These are phyloP conservation scores for Calameuta filiformis DNA, from an alignment of 2,888 invertebrate genomes.

Conservation along the genomic window DNA sequence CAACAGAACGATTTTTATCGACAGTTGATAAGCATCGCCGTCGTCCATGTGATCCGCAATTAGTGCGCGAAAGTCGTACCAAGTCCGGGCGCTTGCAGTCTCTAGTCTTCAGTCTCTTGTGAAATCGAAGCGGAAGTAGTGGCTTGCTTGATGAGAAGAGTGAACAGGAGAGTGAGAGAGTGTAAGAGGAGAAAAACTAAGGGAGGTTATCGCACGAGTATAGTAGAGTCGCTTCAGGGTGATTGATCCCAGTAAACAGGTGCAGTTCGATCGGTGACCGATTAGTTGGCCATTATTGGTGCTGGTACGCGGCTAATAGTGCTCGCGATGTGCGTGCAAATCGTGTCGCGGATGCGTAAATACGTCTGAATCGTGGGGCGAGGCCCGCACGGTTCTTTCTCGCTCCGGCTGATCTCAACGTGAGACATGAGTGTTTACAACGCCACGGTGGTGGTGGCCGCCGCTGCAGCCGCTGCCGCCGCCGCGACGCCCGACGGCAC, in stretches of 20 bases:
- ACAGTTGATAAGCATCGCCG: neutral
- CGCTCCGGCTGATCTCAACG: slow-evolving; percentile 7
- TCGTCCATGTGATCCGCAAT: neutral
- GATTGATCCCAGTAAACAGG: slow-evolving; percentile 45
- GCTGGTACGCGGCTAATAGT: slow-evolving; percentile 9
- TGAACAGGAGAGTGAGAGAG: neutral
- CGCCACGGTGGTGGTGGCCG: slow-evolving; percentile 29
- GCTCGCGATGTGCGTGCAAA: slow-evolving; percentile 7
- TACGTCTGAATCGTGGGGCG: slow-evolving; percentile 22
- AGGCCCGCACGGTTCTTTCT: slow-evolving; percentile 1
- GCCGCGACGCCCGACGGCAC: slow-evolving; percentile 73
- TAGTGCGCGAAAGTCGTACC: neutral
- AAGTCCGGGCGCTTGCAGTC: neutral
- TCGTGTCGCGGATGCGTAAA: slow-evolving; percentile 6
- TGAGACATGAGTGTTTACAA: slow-evolving; percentile 46
- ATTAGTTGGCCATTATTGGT: slow-evolving; percentile 35
- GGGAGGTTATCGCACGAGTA: slow-evolving; percentile 2
- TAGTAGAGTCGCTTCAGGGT: slow-evolving; percentile 25
- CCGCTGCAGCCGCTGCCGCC: slow-evolving; percentile 54
- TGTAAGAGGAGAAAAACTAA: neutral
- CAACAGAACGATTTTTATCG: neutral
- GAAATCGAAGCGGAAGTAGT: neutral
- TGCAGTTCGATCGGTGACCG: slow-evolving; percentile 41
- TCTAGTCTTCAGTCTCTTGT: neutral
- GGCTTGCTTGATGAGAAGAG: neutral